Evolutionary conservation across 2,888 invertebrate genomes (phyloP).

Genomic region (Drosophila buzzatii): DNA sequence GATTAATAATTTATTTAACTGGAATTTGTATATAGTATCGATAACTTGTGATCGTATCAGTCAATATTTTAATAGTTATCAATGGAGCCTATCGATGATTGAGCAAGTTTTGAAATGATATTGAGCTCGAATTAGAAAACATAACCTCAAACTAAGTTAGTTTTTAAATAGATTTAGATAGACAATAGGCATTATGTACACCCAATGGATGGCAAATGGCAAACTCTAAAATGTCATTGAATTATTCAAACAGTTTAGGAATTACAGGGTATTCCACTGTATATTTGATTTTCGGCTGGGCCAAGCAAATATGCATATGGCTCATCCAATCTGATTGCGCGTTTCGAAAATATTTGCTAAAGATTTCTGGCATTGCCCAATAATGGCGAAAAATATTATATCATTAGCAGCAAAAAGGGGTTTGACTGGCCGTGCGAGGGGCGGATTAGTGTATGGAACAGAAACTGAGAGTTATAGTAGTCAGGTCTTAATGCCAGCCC

Average conservation of each 20-base stretch:
- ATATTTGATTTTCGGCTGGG: too few species aligned
- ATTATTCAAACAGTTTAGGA: neutral
- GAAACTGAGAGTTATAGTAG: conserved; percentile 3
- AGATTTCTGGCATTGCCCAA: conserved; percentile 61
- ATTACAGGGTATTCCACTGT: neutral
- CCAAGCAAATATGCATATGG: conserved; percentile 8
- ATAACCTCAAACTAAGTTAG: neutral
- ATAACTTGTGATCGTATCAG: neutral
- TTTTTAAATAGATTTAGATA: neutral
- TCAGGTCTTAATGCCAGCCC: conserved; percentile 15
- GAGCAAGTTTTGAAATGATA: neutral
- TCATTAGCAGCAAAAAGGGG: conserved; percentile 33
- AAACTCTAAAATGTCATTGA: too few species aligned
- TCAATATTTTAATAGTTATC: neutral
- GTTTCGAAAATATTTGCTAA: conserved; percentile 59
- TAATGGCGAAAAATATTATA: conserved; percentile 43
- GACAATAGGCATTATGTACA: too few species aligned
- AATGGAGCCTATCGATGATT: neutral
- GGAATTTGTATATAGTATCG: neutral
- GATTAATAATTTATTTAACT: neutral
- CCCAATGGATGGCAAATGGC: neutral
- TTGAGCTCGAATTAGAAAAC: neutral
- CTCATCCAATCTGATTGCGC: conserved; percentile 29
- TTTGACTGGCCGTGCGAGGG: neutral
- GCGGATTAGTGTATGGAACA: neutral